Conservation (phyloP, 2,113 vertebrate species). For the Rallus limicola region DNA sequence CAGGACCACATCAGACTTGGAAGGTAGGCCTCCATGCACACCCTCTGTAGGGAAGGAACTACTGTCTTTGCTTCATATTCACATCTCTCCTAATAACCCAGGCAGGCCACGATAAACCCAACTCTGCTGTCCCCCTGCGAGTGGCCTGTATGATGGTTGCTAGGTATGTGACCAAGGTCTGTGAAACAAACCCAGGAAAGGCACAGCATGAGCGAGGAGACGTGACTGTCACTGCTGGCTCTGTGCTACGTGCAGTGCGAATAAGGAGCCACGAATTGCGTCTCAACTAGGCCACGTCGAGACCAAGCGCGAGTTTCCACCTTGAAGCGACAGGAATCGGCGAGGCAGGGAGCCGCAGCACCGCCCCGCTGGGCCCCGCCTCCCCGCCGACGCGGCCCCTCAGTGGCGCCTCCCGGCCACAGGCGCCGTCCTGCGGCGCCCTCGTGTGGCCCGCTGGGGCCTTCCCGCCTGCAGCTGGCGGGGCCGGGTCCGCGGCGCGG, state of each 20-base stretch:
- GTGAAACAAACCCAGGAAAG: background rate
- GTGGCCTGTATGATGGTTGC: background rate
- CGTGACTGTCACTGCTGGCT: accelerated
- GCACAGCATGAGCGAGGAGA: accelerated
- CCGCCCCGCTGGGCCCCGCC: too few species aligned
- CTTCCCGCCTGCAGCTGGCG: background rate
- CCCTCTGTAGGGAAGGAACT: background rate
- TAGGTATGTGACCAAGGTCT: background rate
- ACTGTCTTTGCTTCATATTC: background rate
- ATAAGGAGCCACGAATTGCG: background rate
- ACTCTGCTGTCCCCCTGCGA: background rate
- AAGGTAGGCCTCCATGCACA: background rate
- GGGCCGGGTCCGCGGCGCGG: too few species aligned
- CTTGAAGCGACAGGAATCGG: accelerated
- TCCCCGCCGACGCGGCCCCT: accelerated
- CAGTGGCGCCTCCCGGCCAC: too few species aligned
- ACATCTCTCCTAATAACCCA: background rate
- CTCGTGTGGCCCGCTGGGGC: background rate
- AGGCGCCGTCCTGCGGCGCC: background rate
- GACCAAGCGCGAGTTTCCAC: background rate
- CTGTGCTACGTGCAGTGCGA: background rate
- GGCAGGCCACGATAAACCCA: background rate
- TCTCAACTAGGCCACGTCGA: background rate
- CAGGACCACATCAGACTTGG: background rate
- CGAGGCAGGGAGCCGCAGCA: background rate